phyloP scores from a whole-genome alignment of 2,113 vertebrate species.

The Rhipidura dahli region DNA sequence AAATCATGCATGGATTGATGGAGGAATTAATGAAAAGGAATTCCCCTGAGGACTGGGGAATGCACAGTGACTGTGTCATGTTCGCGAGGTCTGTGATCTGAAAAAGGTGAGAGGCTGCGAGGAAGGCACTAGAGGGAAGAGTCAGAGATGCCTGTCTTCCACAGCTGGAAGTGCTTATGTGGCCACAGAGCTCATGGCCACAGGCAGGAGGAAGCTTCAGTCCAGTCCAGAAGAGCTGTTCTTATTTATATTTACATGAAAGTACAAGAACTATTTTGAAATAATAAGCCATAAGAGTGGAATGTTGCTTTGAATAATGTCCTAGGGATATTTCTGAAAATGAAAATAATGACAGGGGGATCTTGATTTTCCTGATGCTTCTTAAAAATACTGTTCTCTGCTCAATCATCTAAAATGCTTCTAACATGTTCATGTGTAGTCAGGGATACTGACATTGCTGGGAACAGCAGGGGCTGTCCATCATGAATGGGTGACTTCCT shows the following conservation, averaged over 20 bases:
- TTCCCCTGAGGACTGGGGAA: neutral
- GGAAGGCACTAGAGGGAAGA: neutral
- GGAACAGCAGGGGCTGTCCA: accelerated
- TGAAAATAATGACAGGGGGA: neutral
- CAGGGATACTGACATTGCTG: neutral
- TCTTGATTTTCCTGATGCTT: neutral
- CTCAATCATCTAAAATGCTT: neutral
- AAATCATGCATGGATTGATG: neutral
- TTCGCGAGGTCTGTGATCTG: neutral
- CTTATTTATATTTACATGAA: neutral
- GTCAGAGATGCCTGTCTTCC: neutral
- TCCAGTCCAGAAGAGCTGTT: neutral
- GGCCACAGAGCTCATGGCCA: neutral
- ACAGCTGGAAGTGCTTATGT: neutral
- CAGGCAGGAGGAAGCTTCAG: neutral
- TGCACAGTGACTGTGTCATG: neutral
- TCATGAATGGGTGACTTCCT: neutral
- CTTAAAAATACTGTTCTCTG: neutral
- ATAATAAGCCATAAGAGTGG: neutral
- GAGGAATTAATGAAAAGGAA: neutral
- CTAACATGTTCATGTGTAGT: neutral
- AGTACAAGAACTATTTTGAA: neutral
- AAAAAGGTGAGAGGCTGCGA: accelerated
- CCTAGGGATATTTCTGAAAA: neutral
- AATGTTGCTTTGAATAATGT: neutral